These are phyloP conservation scores for Acleris literana DNA, from an alignment of 2,888 invertebrate species.

Conservation along the genomic window DNA sequence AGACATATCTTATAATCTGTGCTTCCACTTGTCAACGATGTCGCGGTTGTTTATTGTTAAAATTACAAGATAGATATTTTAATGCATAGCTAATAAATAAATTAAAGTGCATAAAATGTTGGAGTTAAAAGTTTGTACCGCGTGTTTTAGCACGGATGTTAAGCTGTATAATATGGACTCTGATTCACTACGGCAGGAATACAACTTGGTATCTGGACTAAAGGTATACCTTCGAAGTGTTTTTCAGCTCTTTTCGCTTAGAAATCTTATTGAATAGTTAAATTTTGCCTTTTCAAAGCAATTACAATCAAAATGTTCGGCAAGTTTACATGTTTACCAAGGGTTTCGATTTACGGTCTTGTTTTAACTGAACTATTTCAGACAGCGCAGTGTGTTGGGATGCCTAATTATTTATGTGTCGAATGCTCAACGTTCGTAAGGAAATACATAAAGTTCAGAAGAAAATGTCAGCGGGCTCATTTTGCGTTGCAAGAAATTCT, in stretches of 20 bases:
- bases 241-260: slow-evolving; percentile 15
- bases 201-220: slow-evolving; percentile 65
- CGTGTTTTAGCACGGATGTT: slow-evolving; percentile 64
- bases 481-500: slow-evolving; percentile 64
- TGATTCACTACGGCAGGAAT: slow-evolving; percentile 60
- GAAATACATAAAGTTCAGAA: slow-evolving; percentile 62
- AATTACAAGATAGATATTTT: slow-evolving; percentile 20
- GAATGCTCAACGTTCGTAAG: slow-evolving; percentile 62
- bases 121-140: slow-evolving; percentile 65
- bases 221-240: slow-evolving; percentile 52
- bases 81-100: slow-evolving; percentile 16
- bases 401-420: slow-evolving; percentile 69
- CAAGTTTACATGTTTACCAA: background rate
- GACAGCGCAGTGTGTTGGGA: slow-evolving; percentile 56
- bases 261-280: background rate
- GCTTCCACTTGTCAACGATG: slow-evolving; percentile 18
- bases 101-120: slow-evolving; percentile 53
- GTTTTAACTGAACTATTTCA: slow-evolving; percentile 45
- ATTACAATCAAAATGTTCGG: background rate
- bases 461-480: slow-evolving; percentile 69
- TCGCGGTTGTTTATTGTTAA: slow-evolving; percentile 30
- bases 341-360: background rate
- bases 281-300: slow-evolving; percentile 29
- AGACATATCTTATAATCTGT: slow-evolving; percentile 5
- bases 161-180: slow-evolving; percentile 62